Conservation (phyloP, 2,888 invertebrate species). For the Emmelina monodactyla region DNA sequence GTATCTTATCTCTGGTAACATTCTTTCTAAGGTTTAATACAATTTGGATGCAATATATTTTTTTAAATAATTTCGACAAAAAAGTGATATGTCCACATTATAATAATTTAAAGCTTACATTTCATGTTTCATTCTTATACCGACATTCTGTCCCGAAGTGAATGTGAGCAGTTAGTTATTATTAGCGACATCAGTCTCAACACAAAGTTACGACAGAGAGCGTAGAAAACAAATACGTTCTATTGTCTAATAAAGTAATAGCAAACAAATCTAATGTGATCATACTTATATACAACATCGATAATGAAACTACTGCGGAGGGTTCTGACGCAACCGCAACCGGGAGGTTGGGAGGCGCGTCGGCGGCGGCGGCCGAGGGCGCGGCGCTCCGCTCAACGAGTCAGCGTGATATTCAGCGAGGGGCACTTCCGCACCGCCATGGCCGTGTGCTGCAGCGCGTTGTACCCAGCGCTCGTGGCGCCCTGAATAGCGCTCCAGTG, state of each 20-base stretch:
- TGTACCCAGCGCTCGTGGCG: slow-evolving; percentile 61
- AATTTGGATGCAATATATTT: slow-evolving; percentile 25
- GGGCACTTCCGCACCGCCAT: slow-evolving; percentile 76
- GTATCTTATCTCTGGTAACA: slow-evolving; percentile 30
- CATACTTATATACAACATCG: slow-evolving; percentile 32
- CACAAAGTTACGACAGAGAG: slow-evolving; percentile 20
- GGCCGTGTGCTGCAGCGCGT: slow-evolving; percentile 58
- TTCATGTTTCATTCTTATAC: slow-evolving; percentile 21
- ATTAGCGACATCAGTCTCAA: slow-evolving; percentile 14
- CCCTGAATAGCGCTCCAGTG: slow-evolving; percentile 61
- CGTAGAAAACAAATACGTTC: slow-evolving; percentile 21
- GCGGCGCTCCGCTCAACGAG: slow-evolving; percentile 38
- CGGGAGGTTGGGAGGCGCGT: slow-evolving; percentile 10
- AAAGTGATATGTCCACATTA: slow-evolving; percentile 43
- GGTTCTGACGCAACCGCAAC: slow-evolving; percentile 23
- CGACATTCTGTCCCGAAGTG: slow-evolving; percentile 8
- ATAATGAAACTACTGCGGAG: slow-evolving; percentile 33
- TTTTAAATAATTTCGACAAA: slow-evolving; percentile 21
- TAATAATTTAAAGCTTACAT: slow-evolving; percentile 42
- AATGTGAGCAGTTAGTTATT: slow-evolving; percentile 7
- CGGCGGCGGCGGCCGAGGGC: slow-evolving; percentile 1
- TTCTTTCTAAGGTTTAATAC: slow-evolving; percentile 24
- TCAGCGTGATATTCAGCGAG: slow-evolving; percentile 77
- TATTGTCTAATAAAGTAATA: slow-evolving; percentile 22
- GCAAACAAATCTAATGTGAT: slow-evolving; percentile 34